Evolutionary conservation across 2,113 vertebrate genomes (phyloP).

Genomic region (Dipodomys spectabilis): DNA sequence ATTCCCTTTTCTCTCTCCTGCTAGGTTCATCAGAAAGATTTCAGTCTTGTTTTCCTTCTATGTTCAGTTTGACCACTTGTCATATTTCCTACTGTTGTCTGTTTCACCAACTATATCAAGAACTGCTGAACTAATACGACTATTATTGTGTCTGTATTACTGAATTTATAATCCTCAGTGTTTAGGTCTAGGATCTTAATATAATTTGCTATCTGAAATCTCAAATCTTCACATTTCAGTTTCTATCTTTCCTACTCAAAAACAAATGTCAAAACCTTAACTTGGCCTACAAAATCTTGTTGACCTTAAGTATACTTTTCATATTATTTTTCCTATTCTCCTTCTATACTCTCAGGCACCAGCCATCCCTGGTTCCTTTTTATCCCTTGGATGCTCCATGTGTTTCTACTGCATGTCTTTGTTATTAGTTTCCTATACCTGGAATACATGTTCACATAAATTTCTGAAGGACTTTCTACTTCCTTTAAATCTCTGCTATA

Average conservation of each 20-base stretch:
- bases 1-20: background rate
- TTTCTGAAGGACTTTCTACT: background rate
- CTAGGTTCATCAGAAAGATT: background rate
- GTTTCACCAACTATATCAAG: background rate
- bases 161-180: background rate
- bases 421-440: background rate
- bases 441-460: background rate
- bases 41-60: background rate
- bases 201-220: too few relatives aligned
- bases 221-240: too few relatives aligned
- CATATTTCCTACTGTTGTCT: background rate
- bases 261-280: background rate
- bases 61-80: background rate
- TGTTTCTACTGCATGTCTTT: background rate
- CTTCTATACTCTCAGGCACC: accelerated
- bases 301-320: background rate
- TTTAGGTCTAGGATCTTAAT: background rate
- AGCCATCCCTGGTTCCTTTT: background rate
- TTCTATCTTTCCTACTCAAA: background rate
- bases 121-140: background rate
- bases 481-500: background rate
- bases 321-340: background rate
- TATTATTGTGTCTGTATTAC: background rate
- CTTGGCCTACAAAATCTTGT: background rate
- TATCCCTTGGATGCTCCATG: background rate